Base-by-base conservation (phyloP, 2,888 invertebrate genomes). In the Malthinus seriepunctatus region DNA sequence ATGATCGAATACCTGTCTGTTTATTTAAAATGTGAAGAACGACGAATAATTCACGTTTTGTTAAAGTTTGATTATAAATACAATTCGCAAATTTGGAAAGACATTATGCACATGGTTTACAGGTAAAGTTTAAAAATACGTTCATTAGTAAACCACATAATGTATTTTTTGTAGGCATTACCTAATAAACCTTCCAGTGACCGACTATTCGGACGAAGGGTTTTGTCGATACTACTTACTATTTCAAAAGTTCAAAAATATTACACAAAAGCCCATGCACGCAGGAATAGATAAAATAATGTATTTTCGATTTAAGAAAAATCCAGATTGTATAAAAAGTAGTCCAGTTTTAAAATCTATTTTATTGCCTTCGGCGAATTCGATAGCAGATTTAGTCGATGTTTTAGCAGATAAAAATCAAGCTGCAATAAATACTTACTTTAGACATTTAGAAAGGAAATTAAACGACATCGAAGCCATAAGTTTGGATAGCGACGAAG, bases 171-270 rank as follows among this genome's bases (percentile, higher is more conserved):
- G 54, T 53, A 73, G 73, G 39, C 67, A 69, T 51, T 67, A 70
- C 42, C 50, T 72, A 46, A 65, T 63, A 6, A 61, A 60, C 39
- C 49, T 58, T 38, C 69, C 70, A 23, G 52, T 54, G n/a, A 61
- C 53, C 10, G 65, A 68, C 38, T 56, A 65, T 8, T 63, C 65
- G 5, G 71, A 72, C 37, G 62, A 70, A 44, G 68, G 67, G 5
- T 73, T 71, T 63, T 71, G 71, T 60, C 63, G 73, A 34, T 63
- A 66, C 48, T 73, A 68, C 51, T 69, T 74, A 32, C 44, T 71
- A 8, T 72, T 69, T 56, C 66, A 72, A 56, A 71, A 68, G 47
- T 73, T 71, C 68, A 73, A 74, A 53, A 67, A 57, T 12, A 55
- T 65, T 14, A 53, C 53, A 5, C 50, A 54, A 7, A 51, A 56